Conservation (phyloP, 2,797 vertebrate genomes). For the Aeoliscus strigatus region DNA sequence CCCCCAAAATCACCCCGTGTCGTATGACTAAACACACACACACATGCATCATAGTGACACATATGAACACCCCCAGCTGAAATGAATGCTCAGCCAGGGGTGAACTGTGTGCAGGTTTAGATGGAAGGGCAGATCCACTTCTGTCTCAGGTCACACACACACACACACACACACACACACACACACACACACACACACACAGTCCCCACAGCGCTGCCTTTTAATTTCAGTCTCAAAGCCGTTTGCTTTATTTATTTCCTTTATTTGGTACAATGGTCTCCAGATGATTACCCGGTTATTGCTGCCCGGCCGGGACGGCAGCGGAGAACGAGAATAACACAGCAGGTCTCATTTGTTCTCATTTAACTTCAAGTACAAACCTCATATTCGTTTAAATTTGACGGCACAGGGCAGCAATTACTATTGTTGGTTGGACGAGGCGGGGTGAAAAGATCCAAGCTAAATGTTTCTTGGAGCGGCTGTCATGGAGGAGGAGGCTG, state of each 20-base stretch:
- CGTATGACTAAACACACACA: neutral
- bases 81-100: constrained; percentile 16
- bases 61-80: constrained; percentile 20
- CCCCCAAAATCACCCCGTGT: too few relatives aligned
- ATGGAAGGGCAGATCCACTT: constrained; percentile 49
- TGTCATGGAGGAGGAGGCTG: constrained; percentile 8
- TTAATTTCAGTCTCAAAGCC: constrained; percentile 25
- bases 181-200: too few relatives aligned
- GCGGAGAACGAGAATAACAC: constrained; percentile 29
- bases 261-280: constrained; percentile 43
- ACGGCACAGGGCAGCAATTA: constrained; percentile 12
- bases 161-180: neutral
- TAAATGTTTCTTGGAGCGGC: constrained; percentile 16
- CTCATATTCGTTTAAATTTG: constrained; percentile 12
- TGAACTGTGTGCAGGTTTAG: constrained; percentile 49
- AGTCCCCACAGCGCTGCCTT: constrained; percentile 9
- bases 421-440: constrained; percentile 11
- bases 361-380: constrained; percentile 28
- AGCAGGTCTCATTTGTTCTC: constrained; percentile 35
- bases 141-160: constrained; percentile 64
- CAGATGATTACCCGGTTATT: constrained; percentile 42
- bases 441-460: constrained; percentile 7
- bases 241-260: constrained; percentile 42
- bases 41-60: constrained; percentile 9
- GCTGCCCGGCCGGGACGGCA: constrained; percentile 13